Percentiles rank a stretch among this genome's conserved stretches.
phyloP scores from a whole-genome alignment of 2,113 vertebrate genomes.

The Stegostoma tigrinum region DNA sequence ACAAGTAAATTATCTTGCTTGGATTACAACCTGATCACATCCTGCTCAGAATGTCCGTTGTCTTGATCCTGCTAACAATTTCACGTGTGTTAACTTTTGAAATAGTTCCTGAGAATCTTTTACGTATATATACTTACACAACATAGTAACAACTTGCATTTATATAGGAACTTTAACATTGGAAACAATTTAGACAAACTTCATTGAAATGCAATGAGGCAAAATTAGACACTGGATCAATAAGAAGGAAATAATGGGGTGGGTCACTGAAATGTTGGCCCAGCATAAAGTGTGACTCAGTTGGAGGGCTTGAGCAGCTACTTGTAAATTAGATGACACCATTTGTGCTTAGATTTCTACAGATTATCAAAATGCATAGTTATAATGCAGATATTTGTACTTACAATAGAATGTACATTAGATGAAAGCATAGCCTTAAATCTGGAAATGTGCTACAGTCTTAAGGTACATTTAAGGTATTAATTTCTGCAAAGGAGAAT shows the following conservation, averaged over 20 bases:
- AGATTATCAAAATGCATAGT: neutral
- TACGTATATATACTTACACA: neutral
- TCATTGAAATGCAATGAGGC: neutral
- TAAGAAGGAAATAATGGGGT: neutral
- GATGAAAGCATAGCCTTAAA: neutral
- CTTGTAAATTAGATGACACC: neutral
- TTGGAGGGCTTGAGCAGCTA: neutral
- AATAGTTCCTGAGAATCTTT: neutral
- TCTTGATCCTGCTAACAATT: neutral
- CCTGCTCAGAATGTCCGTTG: neutral
- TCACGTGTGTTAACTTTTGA: neutral
- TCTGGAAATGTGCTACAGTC: neutral
- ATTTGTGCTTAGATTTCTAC: neutral
- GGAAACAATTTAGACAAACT: neutral
- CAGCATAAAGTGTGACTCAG: neutral
- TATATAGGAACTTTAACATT: neutral
- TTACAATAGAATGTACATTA: neutral
- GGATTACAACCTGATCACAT: neutral
- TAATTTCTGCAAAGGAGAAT: too few species aligned
- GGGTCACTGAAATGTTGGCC: neutral
- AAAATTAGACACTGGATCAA: neutral
- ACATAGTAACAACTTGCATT: neutral
- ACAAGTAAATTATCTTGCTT: neutral
- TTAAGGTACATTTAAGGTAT: neutral
- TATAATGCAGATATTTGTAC: neutral